Evolutionary conservation across 2,797 vertebrate species (phyloP), one percentile per base, ranked within the genome.

Genomic region (Melanogrammus aeglefinus): DNA sequence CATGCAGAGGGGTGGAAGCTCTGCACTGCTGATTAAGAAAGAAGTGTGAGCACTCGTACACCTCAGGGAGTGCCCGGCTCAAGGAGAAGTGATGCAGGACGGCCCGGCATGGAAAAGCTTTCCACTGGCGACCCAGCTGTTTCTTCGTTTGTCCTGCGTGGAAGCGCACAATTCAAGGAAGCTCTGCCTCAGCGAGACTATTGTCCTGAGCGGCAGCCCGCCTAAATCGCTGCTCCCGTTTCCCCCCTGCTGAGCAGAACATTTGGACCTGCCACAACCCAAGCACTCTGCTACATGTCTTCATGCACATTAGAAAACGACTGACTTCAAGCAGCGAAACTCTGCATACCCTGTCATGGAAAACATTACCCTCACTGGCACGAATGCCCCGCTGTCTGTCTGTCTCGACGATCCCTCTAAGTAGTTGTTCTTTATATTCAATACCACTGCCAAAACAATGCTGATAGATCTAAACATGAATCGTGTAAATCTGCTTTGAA

Each of bases 151-250:
- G 27, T 78, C 78, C 82, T 12, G 5, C 57, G 79, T 93, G 92
- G 92, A 94, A 93, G 90, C 82, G 57, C 80, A 94, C 94, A 95
- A 95, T 94, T 89, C 88, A 89, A 91, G 93, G 93, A 95, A 94
- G 86, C 91, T 82, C 83, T 85, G 77, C 89, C 85, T 83, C 38
- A 77, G 80, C 75, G 81, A 87, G 76, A 51, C 90, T 79, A 94
- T 93, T 94, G 92, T 94, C 83, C 88, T 73, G 75, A 77, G 83
- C 84, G 84, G 88, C 81, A 75, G 75, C 63, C 0, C 6, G 79
- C 81, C 87, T 79, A 84, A 78, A 86, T 76, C 79, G 24, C 41
- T 29, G 21, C 78, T 41, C 85, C 81, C 81, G 72, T 89, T 92
- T 92, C 90, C 72, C 75, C 75, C 84, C 77, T 18, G 69, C 13